These are phyloP conservation scores for Leucophenga montana DNA, from an alignment of 2,888 invertebrate species.

Conservation along the genomic window DNA sequence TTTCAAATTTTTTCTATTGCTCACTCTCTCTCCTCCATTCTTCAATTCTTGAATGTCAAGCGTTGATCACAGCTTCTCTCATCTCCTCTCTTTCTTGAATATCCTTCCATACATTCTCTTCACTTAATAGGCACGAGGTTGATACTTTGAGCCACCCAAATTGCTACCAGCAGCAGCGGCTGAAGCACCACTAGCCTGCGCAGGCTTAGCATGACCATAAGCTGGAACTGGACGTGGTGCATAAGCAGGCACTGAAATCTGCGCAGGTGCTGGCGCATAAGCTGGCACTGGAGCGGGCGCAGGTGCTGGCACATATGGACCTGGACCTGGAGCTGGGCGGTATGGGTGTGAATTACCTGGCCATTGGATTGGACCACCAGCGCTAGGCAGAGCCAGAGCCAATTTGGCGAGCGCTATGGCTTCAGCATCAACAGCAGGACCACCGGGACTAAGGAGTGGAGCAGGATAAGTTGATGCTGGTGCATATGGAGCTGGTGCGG, in stretches of 20 bases:
- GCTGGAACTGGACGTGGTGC: neutral
- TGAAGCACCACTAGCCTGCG: constrained; percentile 42
- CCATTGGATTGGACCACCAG: constrained; percentile 45
- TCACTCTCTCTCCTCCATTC: constrained; percentile 27
- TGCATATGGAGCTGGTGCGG: constrained; percentile 27
- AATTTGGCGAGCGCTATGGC: constrained; percentile 54
- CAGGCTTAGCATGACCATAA: neutral
- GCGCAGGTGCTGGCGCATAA: neutral
- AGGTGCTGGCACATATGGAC: constrained; percentile 35
- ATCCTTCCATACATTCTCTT: neutral
- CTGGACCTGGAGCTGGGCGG: constrained; percentile 22
- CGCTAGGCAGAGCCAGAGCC: constrained; percentile 50
- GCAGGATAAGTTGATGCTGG: constrained; percentile 40
- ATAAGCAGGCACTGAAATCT: neutral
- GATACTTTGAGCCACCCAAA: constrained; percentile 37
- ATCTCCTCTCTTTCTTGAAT: too few species aligned
- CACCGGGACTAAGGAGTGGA: constrained; percentile 20
- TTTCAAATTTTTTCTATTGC: constrained; percentile 18
- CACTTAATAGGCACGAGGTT: neutral
- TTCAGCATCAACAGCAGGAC: constrained; percentile 49
- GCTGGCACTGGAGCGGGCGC: neutral
- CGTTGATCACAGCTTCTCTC: too few species aligned
- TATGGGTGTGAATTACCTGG: constrained; percentile 44
- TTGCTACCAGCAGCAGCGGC: constrained; percentile 62
- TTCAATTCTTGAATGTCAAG: too few species aligned